Base-by-base conservation (phyloP, 2,888 invertebrate genomes). In the Pelosia muscerda region DNA sequence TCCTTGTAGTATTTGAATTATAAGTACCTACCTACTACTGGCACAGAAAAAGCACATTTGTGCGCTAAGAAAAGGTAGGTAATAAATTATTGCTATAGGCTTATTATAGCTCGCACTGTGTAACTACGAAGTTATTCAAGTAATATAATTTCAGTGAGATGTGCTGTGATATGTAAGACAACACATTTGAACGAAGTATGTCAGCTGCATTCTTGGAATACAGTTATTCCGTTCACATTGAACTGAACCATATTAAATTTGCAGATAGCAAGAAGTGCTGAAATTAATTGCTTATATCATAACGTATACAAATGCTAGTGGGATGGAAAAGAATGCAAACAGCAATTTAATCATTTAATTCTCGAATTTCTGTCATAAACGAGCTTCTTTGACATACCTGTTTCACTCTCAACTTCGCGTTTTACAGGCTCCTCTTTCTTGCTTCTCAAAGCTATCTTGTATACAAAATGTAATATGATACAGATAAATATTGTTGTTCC, bases 401-500 rank as follows among this genome's bases (percentile, higher is more conserved):
- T 81, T 84, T 91, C 90, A 82, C 81, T 91, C 86, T 90, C 89
- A 81, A 87, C 87, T 89, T 90, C 91, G 82, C 85, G 81, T 83
- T 87, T 83, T 77, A 84, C 80, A 83, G 84, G 86, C 85, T 92
- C 91, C 77, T 87, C 86, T 88, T 91, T 88, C 87, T 90, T 89
- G 78, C 81, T 88, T 84, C 87, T 87, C 77, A 91, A 90, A 79
- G 88, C 83, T 77, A 81, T 87, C 84, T 92, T 94, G 84, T 91
- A 92, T 71, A 92, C 79, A 80, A 90, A 88, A 81, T 93, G 91
- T 85, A 93, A 63, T 76, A 92, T 76, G 83, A 91, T 86, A 90
- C 92, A 90, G 74, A 86, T 70, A 62, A 92, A 74, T 79, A 92
- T 69, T 61, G 93, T 89, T 75, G 90, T 75, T 73, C 86, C 89